Base-by-base conservation (phyloP, 2,113 vertebrate genomes). In the Numenius arquata region DNA sequence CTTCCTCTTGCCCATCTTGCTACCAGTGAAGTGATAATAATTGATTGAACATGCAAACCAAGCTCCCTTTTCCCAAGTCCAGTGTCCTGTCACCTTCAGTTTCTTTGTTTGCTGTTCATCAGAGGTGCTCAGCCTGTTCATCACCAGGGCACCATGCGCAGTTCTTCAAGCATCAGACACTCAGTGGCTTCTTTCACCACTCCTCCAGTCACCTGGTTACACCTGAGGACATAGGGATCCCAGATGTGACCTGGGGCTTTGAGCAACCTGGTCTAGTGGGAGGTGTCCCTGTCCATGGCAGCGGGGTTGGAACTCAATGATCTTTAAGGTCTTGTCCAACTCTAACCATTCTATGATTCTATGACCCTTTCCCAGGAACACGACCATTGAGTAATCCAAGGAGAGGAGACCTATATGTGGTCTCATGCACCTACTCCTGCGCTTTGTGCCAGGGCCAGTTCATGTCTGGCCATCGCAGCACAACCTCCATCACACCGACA, bases 21-120 rank as follows among this genome's bases (percentile, higher is more conserved):
- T 62, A n/a, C 23, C 47, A 70, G 11, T 68, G 53, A 59, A 75
- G 32, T 17, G 9, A 56, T 94, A 70, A 77, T 8, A 80, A 55
- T 6, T n/a, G 53, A 77, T 81, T 73, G 63, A 62, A 62, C 18
- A 5, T 12, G 5, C 12, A 78, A 81, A 74, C 3, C 4, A 63
- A 74, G 11, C 9, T 67, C 12, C 7, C 12, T 90, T 81, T 23
- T 66, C 52, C 3, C 1, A 50, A 8, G 32, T 36, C 10, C 23
- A 29, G 7, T 3, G 6, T 59, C 41, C 1, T 0, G 8, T 12
- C 36, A 40, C 16, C 15, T 81, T 84, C 7, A 2, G 20, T 73
- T 90, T 89, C 41, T 67, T 68, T 55, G 12, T 36, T 77, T 81
- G 34, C 4, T 40, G 5, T 41, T 65, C 40, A 43, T 36, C 23